phyloP scores from a whole-genome alignment of 1,140 invertebrate species.

The Grapholita molesta region DNA sequence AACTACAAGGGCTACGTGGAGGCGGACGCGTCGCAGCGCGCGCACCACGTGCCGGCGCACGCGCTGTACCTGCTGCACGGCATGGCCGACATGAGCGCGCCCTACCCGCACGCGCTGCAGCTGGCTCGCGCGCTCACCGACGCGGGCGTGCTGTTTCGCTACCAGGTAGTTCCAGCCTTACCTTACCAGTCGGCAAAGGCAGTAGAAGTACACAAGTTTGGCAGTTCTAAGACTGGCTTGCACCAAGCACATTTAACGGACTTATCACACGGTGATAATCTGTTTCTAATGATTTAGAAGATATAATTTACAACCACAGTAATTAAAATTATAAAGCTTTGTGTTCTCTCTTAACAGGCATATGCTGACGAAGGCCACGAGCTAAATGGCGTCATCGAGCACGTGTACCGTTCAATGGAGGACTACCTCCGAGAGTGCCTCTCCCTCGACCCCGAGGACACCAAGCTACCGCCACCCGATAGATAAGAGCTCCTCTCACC shows the following conservation, averaged over 20 bases:
- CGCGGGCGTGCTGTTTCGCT: constrained; percentile 91
- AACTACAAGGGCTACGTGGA: constrained; percentile 96
- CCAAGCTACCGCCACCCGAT: constrained; percentile 74
- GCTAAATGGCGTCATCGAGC: constrained; percentile 86
- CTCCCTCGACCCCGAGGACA: constrained; percentile 87
- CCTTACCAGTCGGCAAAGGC: too few species aligned
- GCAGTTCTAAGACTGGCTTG: too few species aligned
- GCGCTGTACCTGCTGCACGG: constrained; percentile 94
- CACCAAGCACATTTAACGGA: too few species aligned
- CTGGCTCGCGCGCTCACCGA: constrained; percentile 92
- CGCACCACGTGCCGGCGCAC: constrained; percentile 89
- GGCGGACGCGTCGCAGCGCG: constrained; percentile 91
- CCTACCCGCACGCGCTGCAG: constrained; percentile 94
- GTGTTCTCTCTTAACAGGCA: constrained; percentile 77
- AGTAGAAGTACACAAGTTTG: too few species aligned
- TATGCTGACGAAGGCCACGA: constrained; percentile 91
- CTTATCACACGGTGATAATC: too few species aligned
- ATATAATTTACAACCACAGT: too few species aligned
- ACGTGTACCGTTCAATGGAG: constrained; percentile 92
- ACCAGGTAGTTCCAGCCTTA: constrained; percentile 85
- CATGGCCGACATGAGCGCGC: constrained; percentile 93
- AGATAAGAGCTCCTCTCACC: constrained; percentile 55
- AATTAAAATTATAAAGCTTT: too few species aligned
- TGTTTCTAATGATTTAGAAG: too few species aligned
- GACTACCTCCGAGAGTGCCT: constrained; percentile 91